Evolutionary conservation across 2,888 invertebrate species (phyloP).

Genomic region (Sarcophaga caerulescens): DNA sequence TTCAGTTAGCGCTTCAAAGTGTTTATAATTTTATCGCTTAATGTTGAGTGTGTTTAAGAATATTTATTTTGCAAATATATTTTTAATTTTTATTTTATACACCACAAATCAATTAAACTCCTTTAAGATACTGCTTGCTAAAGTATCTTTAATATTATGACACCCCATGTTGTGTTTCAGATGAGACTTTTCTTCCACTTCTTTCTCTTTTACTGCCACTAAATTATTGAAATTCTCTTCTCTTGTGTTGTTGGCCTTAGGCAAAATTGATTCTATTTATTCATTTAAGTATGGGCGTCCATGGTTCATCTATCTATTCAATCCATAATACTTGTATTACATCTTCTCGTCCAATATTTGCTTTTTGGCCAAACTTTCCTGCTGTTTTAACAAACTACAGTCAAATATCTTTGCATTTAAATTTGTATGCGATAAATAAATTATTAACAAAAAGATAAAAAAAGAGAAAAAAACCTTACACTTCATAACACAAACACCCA

Average conservation of each 20-base stretch:
- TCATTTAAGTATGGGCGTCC: conserved; percentile 54
- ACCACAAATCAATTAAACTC: neutral
- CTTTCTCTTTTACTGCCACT: conserved; percentile 2
- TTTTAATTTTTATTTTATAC: neutral
- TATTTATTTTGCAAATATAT: neutral
- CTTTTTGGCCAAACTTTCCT: conserved; percentile 8
- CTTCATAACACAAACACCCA: neutral
- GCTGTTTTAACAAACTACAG: conserved; percentile 33
- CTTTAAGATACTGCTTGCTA: neutral
- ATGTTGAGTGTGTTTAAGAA: too few relatives aligned
- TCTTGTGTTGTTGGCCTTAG: conserved; percentile 1
- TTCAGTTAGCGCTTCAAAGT: too few relatives aligned
- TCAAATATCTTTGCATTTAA: conserved; percentile 37
- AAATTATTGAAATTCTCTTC: conserved; percentile 22
- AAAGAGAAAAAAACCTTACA: neutral
- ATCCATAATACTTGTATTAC: conserved; percentile 48
- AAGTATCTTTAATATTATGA: neutral
- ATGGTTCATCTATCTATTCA: conserved; percentile 46
- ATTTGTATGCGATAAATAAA: conserved; percentile 42
- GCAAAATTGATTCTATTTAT: conserved; percentile 52
- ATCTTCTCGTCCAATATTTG: neutral
- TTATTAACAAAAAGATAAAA: neutral
- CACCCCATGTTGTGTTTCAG: conserved; percentile 26
- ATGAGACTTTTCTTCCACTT: neutral
- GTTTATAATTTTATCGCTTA: too few relatives aligned